Percentiles rank a stretch among this genome's conserved stretches.
Conservation (phyloP, 2,888 invertebrate species). For the Aradus depressus region DNA sequence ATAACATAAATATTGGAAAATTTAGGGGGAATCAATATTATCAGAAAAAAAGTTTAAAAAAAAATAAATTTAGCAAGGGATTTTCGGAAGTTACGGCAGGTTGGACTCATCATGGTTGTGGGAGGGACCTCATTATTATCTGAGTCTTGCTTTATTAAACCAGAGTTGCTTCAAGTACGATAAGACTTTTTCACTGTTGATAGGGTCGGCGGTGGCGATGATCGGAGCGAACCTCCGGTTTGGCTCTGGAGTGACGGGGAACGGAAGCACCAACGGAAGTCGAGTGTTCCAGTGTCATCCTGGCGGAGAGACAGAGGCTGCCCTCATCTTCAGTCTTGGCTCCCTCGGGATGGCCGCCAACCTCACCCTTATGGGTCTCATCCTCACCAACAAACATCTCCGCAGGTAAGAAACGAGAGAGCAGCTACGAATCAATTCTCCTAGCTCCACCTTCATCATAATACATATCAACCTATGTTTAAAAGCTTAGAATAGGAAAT, state of each 20-base stretch:
- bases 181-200: slow-evolving; percentile 2
- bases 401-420: slow-evolving; percentile 61
- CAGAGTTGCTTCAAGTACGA: too few relatives aligned
- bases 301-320: slow-evolving; percentile 67
- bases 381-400: slow-evolving; percentile 64
- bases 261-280: slow-evolving; percentile 51
- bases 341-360: slow-evolving; percentile 72
- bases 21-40: too few relatives aligned
- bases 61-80: too few relatives aligned
- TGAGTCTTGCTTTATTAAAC: background rate
- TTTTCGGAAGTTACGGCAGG: too few relatives aligned
- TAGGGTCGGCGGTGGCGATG: slow-evolving; percentile 63
- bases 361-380: slow-evolving; percentile 67
- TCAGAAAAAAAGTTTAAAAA: too few relatives aligned
- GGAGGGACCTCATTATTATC: background rate
- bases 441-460: too few relatives aligned
- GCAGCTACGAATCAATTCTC: too few relatives aligned
- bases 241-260: slow-evolving; percentile 54
- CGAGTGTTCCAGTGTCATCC: slow-evolving; percentile 66
- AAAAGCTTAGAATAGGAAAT: too few relatives aligned
- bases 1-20: too few relatives aligned
- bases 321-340: slow-evolving; percentile 62
- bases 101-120: too few relatives aligned
- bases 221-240: slow-evolving; percentile 65
- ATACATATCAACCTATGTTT: too few relatives aligned